Evolutionary conservation across 2,113 vertebrate species (phyloP).

Genomic region (Amphiprion percula): DNA sequence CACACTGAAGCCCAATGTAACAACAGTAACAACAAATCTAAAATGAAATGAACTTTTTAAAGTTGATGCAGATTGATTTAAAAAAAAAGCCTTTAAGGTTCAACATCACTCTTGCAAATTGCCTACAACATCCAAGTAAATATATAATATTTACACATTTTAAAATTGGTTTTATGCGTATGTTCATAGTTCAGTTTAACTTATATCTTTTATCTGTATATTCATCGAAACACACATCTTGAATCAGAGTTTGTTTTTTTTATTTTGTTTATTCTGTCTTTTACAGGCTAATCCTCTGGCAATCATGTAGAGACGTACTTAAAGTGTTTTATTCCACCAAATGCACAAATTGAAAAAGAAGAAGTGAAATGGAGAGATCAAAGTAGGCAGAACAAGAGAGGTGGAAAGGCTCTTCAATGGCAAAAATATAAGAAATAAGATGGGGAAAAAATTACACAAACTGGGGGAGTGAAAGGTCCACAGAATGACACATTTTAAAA

Average conservation of each 20-base stretch:
- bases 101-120: not conserved
- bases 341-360: too few relatives aligned
- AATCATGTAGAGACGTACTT: too few relatives aligned
- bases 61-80: not conserved
- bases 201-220: too few relatives aligned
- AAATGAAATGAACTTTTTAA: conserved; percentile 2
- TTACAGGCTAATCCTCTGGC: too few relatives aligned
- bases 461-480: conserved; percentile 3
- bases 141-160: too few relatives aligned
- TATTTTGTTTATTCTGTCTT: too few relatives aligned
- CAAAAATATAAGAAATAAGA: not conserved
- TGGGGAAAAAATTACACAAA: conserved; percentile 3
- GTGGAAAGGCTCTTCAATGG: not conserved
- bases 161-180: too few relatives aligned
- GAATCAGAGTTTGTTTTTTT: too few relatives aligned
- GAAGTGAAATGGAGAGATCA: not conserved
- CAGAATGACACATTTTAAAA: conserved; percentile 25
- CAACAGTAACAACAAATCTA: not conserved
- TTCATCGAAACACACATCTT: too few relatives aligned
- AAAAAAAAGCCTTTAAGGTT: not conserved
- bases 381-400: conserved; percentile 13
- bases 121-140: not conserved
- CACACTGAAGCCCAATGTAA: not conserved
- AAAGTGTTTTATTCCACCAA: too few relatives aligned
- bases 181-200: too few relatives aligned